These are phyloP conservation scores for Phalacrocorax carbo DNA, from an alignment of 2,113 vertebrate species.

Conservation along the genomic window DNA sequence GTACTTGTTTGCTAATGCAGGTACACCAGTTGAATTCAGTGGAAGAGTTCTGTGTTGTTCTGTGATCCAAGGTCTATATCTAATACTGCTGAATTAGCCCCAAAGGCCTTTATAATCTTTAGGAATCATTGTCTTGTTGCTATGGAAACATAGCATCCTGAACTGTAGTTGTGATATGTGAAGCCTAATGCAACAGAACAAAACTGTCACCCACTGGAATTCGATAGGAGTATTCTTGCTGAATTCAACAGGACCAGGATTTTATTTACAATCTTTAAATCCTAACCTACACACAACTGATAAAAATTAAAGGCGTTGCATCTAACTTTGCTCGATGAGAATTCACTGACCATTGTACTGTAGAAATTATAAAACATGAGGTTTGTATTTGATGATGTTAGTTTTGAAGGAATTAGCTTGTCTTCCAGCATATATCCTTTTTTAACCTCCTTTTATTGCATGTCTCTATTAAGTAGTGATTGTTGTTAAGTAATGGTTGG, in stretches of 20 bases:
- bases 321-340: not conserved
- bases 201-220: not conserved
- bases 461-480: not conserved
- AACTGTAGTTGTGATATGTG: not conserved
- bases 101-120: not conserved
- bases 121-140: not conserved
- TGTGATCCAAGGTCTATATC: not conserved
- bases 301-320: not conserved
- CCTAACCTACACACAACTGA: not conserved
- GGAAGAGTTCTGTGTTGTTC: not conserved
- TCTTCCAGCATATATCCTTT: not conserved
- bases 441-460: not conserved
- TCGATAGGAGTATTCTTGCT: not conserved
- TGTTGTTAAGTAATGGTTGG: not conserved
- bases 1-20: not conserved
- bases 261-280: not conserved
- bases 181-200: not conserved
- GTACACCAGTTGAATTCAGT: not conserved
- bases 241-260: not conserved
- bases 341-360: not conserved
- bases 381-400: not conserved
- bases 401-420: not conserved
- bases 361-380: not conserved
- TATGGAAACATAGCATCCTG: not conserved
- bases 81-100: not conserved